phyloP scores from a whole-genome alignment of 2,888 invertebrate genomes.

The Drosophila niveifrons region DNA sequence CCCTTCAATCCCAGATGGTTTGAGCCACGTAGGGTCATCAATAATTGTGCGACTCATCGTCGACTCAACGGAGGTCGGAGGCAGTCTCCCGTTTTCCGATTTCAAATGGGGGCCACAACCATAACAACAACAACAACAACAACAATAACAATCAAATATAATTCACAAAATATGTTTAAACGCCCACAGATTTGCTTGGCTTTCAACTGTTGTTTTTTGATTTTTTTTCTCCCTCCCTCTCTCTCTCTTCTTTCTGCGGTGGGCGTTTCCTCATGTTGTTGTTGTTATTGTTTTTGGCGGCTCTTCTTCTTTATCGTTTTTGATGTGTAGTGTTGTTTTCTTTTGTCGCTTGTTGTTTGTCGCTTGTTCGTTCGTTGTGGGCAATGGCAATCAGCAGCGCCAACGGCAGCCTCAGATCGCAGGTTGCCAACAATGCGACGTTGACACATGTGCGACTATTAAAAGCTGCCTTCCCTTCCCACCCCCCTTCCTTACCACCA shows the following conservation, averaged over 20 bases:
- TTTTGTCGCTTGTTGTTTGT: constrained; percentile 7
- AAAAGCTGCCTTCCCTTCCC: not conserved
- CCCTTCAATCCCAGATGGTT: constrained; percentile 46
- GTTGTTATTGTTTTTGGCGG: constrained; percentile 21
- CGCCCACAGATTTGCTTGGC: constrained; percentile 64
- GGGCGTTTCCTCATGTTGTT: constrained; percentile 54
- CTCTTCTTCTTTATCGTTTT: constrained; percentile 18
- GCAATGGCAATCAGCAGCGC: constrained; percentile 35
- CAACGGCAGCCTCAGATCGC: constrained; percentile 19
- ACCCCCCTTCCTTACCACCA: not conserved
- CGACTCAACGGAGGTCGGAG: not conserved
- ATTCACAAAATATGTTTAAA: constrained; percentile 77
- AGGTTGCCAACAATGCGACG: constrained; percentile 30
- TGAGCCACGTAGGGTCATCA: constrained; percentile 22
- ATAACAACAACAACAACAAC: constrained; percentile 29
- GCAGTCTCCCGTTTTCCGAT: constrained; percentile 1
- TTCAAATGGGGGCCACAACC: constrained; percentile 1
- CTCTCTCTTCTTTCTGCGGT: constrained; percentile 44
- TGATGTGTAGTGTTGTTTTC: constrained; percentile 11
- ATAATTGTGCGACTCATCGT: constrained; percentile 45
- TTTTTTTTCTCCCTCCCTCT: not conserved
- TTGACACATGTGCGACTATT: constrained; percentile 39
- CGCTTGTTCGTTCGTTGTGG: constrained; percentile 36
- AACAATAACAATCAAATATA: constrained; percentile 70
- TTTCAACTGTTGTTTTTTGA: constrained; percentile 4